A percentile compares a stretch with the other conserved stretches of the same genome.
phyloP scores from a whole-genome alignment of 2,888 invertebrate species.

The Parascotia fuliginaria region DNA sequence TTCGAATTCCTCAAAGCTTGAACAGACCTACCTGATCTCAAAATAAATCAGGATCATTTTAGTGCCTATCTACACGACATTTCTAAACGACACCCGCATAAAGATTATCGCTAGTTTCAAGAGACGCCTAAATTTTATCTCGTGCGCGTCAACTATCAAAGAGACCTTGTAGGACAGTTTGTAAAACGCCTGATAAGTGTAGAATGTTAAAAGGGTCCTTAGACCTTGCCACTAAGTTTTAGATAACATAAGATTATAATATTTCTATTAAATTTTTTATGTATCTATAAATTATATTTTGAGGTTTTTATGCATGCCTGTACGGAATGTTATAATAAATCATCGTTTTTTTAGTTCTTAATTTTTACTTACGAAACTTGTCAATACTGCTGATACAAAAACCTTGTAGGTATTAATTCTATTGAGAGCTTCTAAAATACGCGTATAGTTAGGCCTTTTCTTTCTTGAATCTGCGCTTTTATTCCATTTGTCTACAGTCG shows the following conservation, averaged over 20 bases:
- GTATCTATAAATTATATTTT: too few relatives aligned
- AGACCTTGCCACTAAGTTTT: neutral
- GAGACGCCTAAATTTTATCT: constrained; percentile 33
- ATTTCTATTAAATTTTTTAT: neutral
- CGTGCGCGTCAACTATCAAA: neutral
- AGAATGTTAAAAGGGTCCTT: constrained; percentile 28
- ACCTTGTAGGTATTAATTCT: too few relatives aligned
- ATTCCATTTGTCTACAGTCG: too few relatives aligned
- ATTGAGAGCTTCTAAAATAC: too few relatives aligned
- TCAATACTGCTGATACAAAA: too few relatives aligned
- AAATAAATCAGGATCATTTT: neutral
- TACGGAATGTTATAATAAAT: too few relatives aligned
- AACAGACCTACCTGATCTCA: neutral
- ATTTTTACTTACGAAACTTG: too few relatives aligned
- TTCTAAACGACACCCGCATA: constrained; percentile 28
- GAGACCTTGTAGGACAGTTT: constrained; percentile 5
- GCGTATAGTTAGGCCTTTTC: too few relatives aligned
- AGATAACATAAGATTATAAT: neutral
- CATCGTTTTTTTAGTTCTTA: too few relatives aligned
- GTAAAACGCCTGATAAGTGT: constrained; percentile 18
- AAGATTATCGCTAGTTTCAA: constrained; percentile 19
- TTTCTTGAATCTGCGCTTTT: too few relatives aligned
- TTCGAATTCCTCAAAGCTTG: neutral
- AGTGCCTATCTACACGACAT: constrained; percentile 1
- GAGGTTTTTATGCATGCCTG: too few relatives aligned